Base-by-base conservation (phyloP, 2,113 vertebrate species). In the Forbesichthys agassizii region DNA sequence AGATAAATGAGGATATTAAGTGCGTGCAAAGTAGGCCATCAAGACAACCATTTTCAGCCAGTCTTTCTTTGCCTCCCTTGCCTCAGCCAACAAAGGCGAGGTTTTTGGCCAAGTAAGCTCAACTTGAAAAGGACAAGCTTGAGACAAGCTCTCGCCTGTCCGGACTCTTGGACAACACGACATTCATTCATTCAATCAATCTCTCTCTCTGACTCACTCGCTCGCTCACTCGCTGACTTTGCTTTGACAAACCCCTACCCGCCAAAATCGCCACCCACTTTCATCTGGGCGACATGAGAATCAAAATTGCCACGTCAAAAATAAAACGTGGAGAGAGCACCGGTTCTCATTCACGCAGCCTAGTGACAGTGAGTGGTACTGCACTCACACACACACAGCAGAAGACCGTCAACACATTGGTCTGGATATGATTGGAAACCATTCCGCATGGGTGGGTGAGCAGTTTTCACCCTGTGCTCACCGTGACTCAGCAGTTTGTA, bases 201-300 rank as follows among this genome's bases (percentile, higher is more conserved):
- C 52, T 16, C 16, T 74, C 61, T 58, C 33, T 54, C 36, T 53
- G 27, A 27, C 70, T 81, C n/a, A 33, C 66, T 16, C 60, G 5
- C 54, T 1, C 62, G 2, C 54, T 64, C 54, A 27, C 53, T 46
- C 55, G 73, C 36, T 55, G 52, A 52, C 58, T 27, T 27, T 27
- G 27, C 2, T 27, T 27, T 27, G 27, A 60, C 64, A 55, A 33
- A 1, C 4, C 7, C 3, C 68, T 68, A 81, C 81, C 62, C 76
- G 0, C 51, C 79, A 79, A 88, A 82, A 82, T 82, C 20, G 3
- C 49, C 62, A 65, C 69, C 73, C 27, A 27, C 27, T 5, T 61
- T 61, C 48, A 61, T 49, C 48, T 62, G 33, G 33, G 55, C 36
- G 5, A 42, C 7, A 7, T 42, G 12, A 49, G 8, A 49, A 2